Percentiles rank a stretch among this genome's conserved stretches.
phyloP scores from a whole-genome alignment of 2,797 vertebrate species.

The Pipistrellus pipistrellus region DNA sequence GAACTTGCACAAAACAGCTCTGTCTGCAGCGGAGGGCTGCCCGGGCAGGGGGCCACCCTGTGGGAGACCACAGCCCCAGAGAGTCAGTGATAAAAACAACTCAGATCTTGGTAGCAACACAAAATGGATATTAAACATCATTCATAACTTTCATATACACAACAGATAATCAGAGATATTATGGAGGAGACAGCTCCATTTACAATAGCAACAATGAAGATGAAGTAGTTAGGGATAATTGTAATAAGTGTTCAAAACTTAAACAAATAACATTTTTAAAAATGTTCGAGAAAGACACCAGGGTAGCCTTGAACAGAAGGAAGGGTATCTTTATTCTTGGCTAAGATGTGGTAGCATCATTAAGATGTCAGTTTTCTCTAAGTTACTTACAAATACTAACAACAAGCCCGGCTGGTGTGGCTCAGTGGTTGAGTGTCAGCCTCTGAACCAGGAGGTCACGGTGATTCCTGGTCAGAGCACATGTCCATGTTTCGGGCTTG shows the following conservation, averaged over 20 bases:
- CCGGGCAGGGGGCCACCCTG: neutral
- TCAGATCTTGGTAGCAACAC: neutral
- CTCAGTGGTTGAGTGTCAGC: no score
- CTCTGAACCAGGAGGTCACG: no score
- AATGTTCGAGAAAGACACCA: neutral
- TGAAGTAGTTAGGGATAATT: no score
- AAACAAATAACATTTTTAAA: neutral
- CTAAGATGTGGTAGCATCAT: accelerated
- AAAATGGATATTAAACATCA: neutral
- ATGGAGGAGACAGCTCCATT: neutral
- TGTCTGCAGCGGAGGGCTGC: no score
- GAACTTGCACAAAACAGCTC: no score
- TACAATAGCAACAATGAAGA: neutral
- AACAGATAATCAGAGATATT: neutral
- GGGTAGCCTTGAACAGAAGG: neutral
- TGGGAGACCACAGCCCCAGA: neutral
- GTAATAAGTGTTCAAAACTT: neutral
- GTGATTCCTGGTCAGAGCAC: no score
- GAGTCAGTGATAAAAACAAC: neutral
- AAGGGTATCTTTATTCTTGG: neutral
- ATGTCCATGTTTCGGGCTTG: no score
- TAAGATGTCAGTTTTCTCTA: neutral
- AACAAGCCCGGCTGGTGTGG: no score
- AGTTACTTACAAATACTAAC: neutral
- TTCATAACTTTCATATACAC: neutral